A percentile compares a stretch with the other conserved stretches of the same genome.
Evolutionary conservation across 2,113 vertebrate species (phyloP).

Genomic region (Enhydra lutris): DNA sequence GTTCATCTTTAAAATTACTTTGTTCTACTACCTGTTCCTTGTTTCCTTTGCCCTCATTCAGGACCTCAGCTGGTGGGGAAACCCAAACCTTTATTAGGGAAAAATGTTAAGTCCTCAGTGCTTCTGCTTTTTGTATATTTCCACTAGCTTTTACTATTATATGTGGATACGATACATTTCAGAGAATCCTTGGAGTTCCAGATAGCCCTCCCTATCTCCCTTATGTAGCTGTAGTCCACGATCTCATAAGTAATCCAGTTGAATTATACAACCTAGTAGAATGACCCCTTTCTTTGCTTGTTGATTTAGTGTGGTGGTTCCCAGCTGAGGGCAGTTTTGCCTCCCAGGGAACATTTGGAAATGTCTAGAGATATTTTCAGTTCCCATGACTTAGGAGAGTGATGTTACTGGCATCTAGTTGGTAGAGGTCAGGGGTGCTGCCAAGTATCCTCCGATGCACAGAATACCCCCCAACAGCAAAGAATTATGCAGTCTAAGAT

Average conservation of each 20-base stretch:
- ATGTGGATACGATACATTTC: not conserved
- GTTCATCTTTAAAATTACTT: not conserved
- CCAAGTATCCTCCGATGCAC: not conserved
- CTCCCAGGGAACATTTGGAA: not conserved
- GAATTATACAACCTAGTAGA: not conserved
- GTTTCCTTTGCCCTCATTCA: not conserved
- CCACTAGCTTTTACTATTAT: not conserved
- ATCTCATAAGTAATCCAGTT: not conserved
- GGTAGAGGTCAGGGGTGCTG: not conserved
- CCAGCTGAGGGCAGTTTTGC: not conserved
- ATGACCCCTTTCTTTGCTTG: not conserved
- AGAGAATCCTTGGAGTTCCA: not conserved
- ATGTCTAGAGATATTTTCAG: not conserved
- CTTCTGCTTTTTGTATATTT: not conserved
- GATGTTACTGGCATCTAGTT: not conserved
- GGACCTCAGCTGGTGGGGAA: not conserved
- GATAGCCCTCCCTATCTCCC: not conserved
- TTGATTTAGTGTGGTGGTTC: not conserved
- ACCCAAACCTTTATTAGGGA: not conserved
- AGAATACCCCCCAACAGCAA: not conserved
- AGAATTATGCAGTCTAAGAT: not conserved
- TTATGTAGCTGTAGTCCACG: not conserved
- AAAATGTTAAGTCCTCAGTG: not conserved
- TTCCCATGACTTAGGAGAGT: not conserved
- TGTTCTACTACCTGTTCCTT: not conserved